phyloP scores from a whole-genome alignment of 2,888 invertebrate genomes.

The Platypus cylindrus region DNA sequence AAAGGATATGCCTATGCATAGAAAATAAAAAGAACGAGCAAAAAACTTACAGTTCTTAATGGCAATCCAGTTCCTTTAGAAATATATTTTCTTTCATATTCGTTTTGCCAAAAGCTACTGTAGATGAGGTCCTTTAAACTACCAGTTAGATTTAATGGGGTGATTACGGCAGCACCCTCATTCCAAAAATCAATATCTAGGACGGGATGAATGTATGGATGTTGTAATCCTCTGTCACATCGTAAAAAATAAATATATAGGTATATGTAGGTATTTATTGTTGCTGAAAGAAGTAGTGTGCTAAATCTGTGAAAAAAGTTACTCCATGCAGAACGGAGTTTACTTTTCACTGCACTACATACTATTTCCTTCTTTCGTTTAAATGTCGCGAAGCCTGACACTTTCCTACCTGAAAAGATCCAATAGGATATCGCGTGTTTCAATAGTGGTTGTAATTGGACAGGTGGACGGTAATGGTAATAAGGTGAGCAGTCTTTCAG shows the following conservation, averaged over 20 bases:
- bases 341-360: too few relatives aligned
- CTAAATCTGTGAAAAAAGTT: too few relatives aligned
- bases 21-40: background rate
- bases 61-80: conserved; percentile 27
- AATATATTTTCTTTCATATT: conserved; percentile 30
- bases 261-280: too few relatives aligned
- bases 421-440: conserved; percentile 56
- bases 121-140: conserved; percentile 85
- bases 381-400: too few relatives aligned
- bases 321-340: too few relatives aligned
- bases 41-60: conserved; percentile 25
- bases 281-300: too few relatives aligned
- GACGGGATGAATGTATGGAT: conserved; percentile 86
- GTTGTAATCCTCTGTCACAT: conserved; percentile 63
- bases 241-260: too few relatives aligned
- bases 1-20: conserved; percentile 1
- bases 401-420: conserved; percentile 66
- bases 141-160: conserved; percentile 73
- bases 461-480: conserved; percentile 52
- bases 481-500: conserved; percentile 63
- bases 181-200: conserved; percentile 71
- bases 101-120: conserved; percentile 46
- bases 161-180: conserved; percentile 56
- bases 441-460: conserved; percentile 48
- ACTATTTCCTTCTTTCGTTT: too few relatives aligned